A percentile compares a stretch with the other conserved stretches of the same genome.
These are phyloP conservation scores for Dusona sp. DNA, from an alignment of 2,888 invertebrate species.

Conservation along the genomic window DNA sequence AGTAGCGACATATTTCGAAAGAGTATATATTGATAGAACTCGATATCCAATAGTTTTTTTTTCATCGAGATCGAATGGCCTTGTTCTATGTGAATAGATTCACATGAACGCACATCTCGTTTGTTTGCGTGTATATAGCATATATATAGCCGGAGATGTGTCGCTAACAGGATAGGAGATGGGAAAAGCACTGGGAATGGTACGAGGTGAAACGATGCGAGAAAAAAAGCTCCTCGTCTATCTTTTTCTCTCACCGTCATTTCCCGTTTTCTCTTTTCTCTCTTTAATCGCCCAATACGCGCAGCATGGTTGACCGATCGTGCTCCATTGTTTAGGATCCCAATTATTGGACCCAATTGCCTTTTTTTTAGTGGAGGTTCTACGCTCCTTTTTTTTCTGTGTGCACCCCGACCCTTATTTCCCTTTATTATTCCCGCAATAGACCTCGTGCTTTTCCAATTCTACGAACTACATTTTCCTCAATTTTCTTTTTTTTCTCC, in stretches of 20 bases:
- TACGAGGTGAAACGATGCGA: slow-evolving; percentile 62
- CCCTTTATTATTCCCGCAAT: slow-evolving; percentile 54
- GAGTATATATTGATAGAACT: slow-evolving; percentile 39
- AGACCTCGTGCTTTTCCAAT: slow-evolving; percentile 13
- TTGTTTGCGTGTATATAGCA: slow-evolving; percentile 30
- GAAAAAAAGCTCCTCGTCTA: slow-evolving; percentile 43
- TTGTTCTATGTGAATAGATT: slow-evolving; percentile 50
- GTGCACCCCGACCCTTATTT: slow-evolving; percentile 52
- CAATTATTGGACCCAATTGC: slow-evolving; percentile 81
- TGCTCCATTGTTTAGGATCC: slow-evolving; percentile 81
- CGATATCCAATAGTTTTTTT: slow-evolving; percentile 59
- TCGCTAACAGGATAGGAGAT: slow-evolving; percentile 63
- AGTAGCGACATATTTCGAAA: slow-evolving; percentile 26
- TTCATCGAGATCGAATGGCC: slow-evolving; percentile 47
- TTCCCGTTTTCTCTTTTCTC: slow-evolving; percentile 58
- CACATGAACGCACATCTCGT: slow-evolving; percentile 44
- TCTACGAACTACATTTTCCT: slow-evolving; percentile 9
- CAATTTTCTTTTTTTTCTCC: neutral
- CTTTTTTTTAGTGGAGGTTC: slow-evolving; percentile 68
- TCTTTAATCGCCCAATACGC: slow-evolving; percentile 52
- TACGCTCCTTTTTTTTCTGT: slow-evolving; percentile 62
- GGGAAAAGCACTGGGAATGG: slow-evolving; percentile 58
- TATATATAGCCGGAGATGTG: slow-evolving; percentile 31
- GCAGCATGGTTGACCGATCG: slow-evolving; percentile 77
- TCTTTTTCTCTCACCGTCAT: slow-evolving; percentile 14